Base-by-base conservation (phyloP, 1,140 invertebrate species). In the Carposina sasakii region DNA sequence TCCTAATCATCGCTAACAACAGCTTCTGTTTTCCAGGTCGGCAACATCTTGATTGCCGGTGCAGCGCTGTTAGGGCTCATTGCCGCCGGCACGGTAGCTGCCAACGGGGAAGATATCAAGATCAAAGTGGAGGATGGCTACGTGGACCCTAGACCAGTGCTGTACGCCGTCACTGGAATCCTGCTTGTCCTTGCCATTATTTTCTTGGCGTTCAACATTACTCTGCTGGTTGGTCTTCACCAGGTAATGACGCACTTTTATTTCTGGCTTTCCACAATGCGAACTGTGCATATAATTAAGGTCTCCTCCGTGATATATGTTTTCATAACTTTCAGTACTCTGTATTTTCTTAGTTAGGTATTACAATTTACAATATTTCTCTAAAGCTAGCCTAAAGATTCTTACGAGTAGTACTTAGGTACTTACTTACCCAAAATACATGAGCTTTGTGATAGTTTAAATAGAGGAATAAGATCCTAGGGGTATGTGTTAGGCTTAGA, bases 181-280 rank as follows among this genome's bases (percentile, higher is more conserved):
- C 5, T 44, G 1, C 8, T 65, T 10, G 12, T 58, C 9, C 10
- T 55, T 2, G 23, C 48, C 4, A n/a, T 52, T 0, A 5, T 67
- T 2, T 51, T 52, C n/a, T 23, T 71, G 6, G 45, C 40, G 0
- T 66, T 68, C 36, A 48, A 45, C 6, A 48, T 60, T 30, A 33
- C 60, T 0, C 28, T 68, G 12, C 42, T 71, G 1, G 51, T 63
- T 15, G 68, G 68, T n/a, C 22, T 71, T 9, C 65, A 68, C 24
- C 47, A 64, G 68, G 68, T 71, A 63, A 28, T n/a, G n/a, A n/a
- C n/a, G n/a, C n/a, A n/a, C n/a, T n/a, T n/a, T n/a, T n/a, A n/a
- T n/a, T n/a, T n/a, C n/a, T n/a, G n/a, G n/a, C n/a, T n/a, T n/a
- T n/a, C n/a, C n/a, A n/a, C n/a, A n/a, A n/a, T n/a, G n/a, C n/a